Evolutionary conservation across 2,888 invertebrate species (phyloP), one percentile per base, ranked within the genome.

Genomic region (Cephonodes hylas): DNA sequence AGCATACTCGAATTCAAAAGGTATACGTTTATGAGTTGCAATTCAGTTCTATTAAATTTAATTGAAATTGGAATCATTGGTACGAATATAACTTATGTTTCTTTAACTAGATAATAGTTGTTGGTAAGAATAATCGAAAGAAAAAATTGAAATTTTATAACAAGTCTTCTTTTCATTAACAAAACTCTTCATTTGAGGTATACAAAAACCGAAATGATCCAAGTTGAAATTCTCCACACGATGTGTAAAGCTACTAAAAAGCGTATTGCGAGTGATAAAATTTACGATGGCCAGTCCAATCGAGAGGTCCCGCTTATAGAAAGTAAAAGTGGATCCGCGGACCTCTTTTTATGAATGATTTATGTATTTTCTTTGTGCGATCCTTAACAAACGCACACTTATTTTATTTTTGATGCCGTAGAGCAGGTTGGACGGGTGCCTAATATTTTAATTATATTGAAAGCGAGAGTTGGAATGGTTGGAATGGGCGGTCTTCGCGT

Each of bases 271-370:
- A 63, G 75, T 75, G 75, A 73, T 73, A 71, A 74, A 75, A 79
- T 80, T 80, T 81, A 81, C 71, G 72, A 72, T 66, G 68, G 48
- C 66, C 73, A 64, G 62, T 64, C 66, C 69, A 72, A 74, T 53
- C 59, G 59, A 45, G 45, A 25, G 58, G 34, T 38, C 61, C 61
- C 48, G 56, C 44, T 60, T 56, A 64, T 66, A 64, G 67, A 73
- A 79, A 74, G 76, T 78, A 78, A 79, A 78, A 77, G 76, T 72
- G 69, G 72, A n/a, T 71, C 72, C 65, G 65, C 65, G 64, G 59
- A 66, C 65, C 56, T 62, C 62, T 69, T 72, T 69, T 68, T 70
- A 63, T 69, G 42, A 64, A 65, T 71, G 64, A 70, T 71, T 70
- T 69, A 71, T 72, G 42, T 63, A 58, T 62, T 46, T 25, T 45